Conservation (phyloP, 2,888 invertebrate species). For the Drosophila atripex region DNA sequence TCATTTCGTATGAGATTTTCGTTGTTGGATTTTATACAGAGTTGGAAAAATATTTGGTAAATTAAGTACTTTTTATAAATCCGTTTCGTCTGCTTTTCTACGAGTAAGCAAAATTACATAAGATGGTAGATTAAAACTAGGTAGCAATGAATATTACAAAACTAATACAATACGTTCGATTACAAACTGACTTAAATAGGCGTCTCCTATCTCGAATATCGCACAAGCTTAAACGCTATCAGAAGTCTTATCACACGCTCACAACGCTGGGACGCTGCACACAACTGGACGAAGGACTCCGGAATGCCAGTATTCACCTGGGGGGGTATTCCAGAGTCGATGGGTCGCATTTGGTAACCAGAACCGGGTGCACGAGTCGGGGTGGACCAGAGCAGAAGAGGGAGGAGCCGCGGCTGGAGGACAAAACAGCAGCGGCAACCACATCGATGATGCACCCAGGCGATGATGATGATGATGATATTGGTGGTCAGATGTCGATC, state of each 20-base stretch:
- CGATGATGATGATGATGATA: slow-evolving; percentile 10
- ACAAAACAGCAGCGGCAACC: slow-evolving; percentile 77
- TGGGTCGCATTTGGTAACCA: slow-evolving; percentile 16
- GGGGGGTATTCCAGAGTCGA: slow-evolving; percentile 9
- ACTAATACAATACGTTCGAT: slow-evolving; percentile 79
- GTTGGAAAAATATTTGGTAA: slow-evolving; percentile 73
- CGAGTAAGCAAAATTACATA: slow-evolving; percentile 55
- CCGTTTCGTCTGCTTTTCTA: slow-evolving; percentile 67
- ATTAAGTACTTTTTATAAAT: slow-evolving; percentile 79
- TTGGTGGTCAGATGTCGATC: slow-evolving; percentile 6
- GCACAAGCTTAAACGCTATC: slow-evolving; percentile 64
- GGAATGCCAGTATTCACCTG: neutral
- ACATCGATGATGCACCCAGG: slow-evolving; percentile 56
- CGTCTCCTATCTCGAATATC: slow-evolving; percentile 44
- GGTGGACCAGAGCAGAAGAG: slow-evolving; percentile 76
- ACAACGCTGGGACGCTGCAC: slow-evolving; percentile 51
- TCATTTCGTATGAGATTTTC: slow-evolving; percentile 50
- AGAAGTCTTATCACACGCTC: slow-evolving; percentile 78
- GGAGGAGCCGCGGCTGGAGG: slow-evolving; percentile 76
- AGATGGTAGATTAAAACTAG: slow-evolving; percentile 53
- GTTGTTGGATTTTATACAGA: slow-evolving; percentile 58
- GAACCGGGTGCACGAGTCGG: slow-evolving; percentile 67
- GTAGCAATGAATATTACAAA: slow-evolving; percentile 68
- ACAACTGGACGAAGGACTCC: slow-evolving; percentile 24
- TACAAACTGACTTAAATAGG: slow-evolving; percentile 78